Base-by-base conservation (phyloP, 1,140 invertebrate species). In the Sminthurides bifidus region DNA sequence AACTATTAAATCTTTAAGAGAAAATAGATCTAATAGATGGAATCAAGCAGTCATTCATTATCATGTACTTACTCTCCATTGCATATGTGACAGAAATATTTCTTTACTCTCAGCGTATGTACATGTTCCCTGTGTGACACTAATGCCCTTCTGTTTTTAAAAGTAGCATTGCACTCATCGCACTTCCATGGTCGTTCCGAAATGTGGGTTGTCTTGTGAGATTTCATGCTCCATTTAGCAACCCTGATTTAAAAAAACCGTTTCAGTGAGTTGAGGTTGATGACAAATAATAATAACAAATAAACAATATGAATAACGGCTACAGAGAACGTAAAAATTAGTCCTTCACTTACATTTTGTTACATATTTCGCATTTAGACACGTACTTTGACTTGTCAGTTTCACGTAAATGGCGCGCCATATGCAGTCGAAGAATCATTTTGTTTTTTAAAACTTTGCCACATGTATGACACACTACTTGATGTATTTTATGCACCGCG, bases 161-260 rank as follows among this genome's bases (percentile, higher is more conserved):
- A 61, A 0, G 55, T 58, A 1, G 60, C 60, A 8, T 61, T 56
- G 43, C 60, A 61, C 48, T 58, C 55, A 29, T 58, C 60, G 43
- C 60, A 61, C 45, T 61, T 61, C 60, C 60, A 61, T 0, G 60
- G 60, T n/a, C 60, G 35, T 19, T 61, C 60, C 26, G 58, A 55
- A 38, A 50, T 61, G 27, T 59, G 57, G 8, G 48, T 54, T 1
- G 45, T 53, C 31, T 54, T 43, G 17, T 61, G 60, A 17, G 56
- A 58, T 38, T 61, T 61, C 6, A 52, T 15, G 31, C 58, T 61
- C 60, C 60, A 61, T 31, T 61, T 55, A 23, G 55, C 45, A 33
- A 54, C 48, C 26, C 60, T 61, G 10, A 12, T 24, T 31, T 33
- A 35, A 41, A 56, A n/a, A n/a, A n/a, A n/a, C n/a, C 27, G 41